Evolutionary conservation across 1,140 invertebrate genomes (phyloP).

Genomic region (Ips typographus): DNA sequence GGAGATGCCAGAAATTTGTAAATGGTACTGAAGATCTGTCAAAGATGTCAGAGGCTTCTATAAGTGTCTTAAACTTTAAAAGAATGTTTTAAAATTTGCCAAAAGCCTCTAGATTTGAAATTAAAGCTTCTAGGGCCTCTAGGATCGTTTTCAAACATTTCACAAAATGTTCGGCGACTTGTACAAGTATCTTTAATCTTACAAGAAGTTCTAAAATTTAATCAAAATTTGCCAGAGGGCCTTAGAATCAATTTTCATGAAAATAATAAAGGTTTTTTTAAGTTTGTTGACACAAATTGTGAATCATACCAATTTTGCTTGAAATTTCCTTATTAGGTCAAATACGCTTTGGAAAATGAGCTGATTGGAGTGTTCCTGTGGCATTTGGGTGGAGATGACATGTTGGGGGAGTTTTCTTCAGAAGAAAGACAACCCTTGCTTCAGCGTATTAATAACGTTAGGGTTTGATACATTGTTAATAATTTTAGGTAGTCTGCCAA

Average conservation of each 20-base stretch:
- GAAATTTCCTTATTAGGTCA: background rate
- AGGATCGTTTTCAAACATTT: too few relatives aligned
- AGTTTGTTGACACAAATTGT: background rate
- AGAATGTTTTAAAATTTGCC: too few relatives aligned
- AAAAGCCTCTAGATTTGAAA: too few relatives aligned
- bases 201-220: too few relatives aligned
- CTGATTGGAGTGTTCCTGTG: conserved; percentile 31
- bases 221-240: too few relatives aligned
- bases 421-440: conserved; percentile 23
- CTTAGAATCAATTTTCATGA: background rate
- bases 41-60: too few relatives aligned
- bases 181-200: too few relatives aligned
- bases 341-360: conserved; percentile 3
- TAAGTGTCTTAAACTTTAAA: too few relatives aligned
- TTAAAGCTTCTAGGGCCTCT: too few relatives aligned
- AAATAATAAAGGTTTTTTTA: background rate
- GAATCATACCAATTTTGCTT: background rate
- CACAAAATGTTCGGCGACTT: too few relatives aligned
- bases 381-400: conserved; percentile 33
- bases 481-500: background rate
- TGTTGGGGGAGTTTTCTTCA: conserved; percentile 21
- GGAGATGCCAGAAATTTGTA: too few relatives aligned
- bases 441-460: conserved; percentile 18
- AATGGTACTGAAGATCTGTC: too few relatives aligned
- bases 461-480: background rate